Percentiles rank a stretch among this genome's conserved stretches.
phyloP scores from a whole-genome alignment of 2,113 vertebrate species.

The Stercorarius parasiticus region DNA sequence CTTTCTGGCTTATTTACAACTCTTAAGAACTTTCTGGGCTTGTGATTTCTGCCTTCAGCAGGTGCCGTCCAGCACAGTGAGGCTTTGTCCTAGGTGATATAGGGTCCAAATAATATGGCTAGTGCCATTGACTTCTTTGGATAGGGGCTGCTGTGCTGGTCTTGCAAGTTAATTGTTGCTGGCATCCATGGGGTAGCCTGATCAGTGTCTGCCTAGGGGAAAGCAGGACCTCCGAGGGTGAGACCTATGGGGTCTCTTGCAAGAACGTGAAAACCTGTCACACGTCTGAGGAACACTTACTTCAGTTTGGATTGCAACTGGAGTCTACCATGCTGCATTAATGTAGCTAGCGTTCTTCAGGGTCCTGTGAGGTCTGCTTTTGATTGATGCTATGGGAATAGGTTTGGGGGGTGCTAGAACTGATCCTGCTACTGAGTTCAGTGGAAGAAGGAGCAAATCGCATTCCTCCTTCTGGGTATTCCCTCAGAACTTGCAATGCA shows the following conservation, averaged over 20 bases:
- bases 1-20: not conserved
- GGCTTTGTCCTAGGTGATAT: not conserved
- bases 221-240: rapidly evolving
- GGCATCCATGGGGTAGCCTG: not conserved
- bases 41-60: not conserved
- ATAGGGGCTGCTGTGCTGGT: rapidly evolving
- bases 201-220: not conserved
- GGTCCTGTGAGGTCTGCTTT: not conserved
- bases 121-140: not conserved
- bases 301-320: not conserved
- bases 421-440: not conserved
- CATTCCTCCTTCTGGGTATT: not conserved
- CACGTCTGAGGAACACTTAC: not conserved
- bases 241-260: not conserved
- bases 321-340: not conserved
- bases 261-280: not conserved
- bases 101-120: not conserved
- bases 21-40: not conserved
- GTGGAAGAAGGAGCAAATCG: not conserved
- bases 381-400: not conserved
- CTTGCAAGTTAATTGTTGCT: not conserved
- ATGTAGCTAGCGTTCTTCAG: not conserved
- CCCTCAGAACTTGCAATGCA: not conserved
- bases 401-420: not conserved
- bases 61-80: not conserved